A percentile compares a stretch with the other conserved stretches of the same genome.
These are phyloP conservation scores for Hyppa rectilinea DNA, from an alignment of 2,888 invertebrate species.

Conservation along the genomic window DNA sequence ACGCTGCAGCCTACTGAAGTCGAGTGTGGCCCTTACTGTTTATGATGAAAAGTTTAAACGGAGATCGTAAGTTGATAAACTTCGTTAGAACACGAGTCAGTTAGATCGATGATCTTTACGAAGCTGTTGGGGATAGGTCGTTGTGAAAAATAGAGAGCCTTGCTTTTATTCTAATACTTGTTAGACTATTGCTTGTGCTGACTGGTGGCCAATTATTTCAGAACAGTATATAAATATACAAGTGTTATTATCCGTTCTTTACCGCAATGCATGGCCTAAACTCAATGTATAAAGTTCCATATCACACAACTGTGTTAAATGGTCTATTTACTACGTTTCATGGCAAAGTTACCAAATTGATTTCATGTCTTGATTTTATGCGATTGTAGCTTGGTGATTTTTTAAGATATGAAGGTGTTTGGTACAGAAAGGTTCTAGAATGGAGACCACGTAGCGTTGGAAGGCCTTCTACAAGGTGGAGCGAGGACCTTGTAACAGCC, in stretches of 20 bases:
- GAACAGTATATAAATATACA: not conserved
- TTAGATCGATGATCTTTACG: not conserved
- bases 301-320: constrained; percentile 25
- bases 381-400: too few relatives aligned
- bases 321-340: constrained; percentile 19
- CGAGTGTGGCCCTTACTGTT: too few relatives aligned
- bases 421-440: too few relatives aligned
- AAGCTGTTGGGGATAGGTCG: not conserved
- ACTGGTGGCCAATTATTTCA: not conserved
- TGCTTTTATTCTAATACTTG: not conserved
- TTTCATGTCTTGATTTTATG: constrained; percentile 1
- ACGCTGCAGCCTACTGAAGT: too few relatives aligned
- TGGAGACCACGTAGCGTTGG: too few relatives aligned
- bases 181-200: not conserved
- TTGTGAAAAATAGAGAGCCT: not conserved
- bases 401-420: too few relatives aligned
- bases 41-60: too few relatives aligned
- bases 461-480: too few relatives aligned
- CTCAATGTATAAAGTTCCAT: not conserved
- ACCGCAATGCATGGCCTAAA: not conserved
- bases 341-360: constrained; percentile 13
- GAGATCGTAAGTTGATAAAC: not conserved
- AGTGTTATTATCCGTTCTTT: not conserved
- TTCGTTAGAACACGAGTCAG: not conserved
- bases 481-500: too few relatives aligned